Percentiles rank a stretch among this genome's conserved stretches.
These are phyloP conservation scores for Rhagoletis zephyria DNA, from an alignment of 1,140 invertebrate species.

Conservation along the genomic window DNA sequence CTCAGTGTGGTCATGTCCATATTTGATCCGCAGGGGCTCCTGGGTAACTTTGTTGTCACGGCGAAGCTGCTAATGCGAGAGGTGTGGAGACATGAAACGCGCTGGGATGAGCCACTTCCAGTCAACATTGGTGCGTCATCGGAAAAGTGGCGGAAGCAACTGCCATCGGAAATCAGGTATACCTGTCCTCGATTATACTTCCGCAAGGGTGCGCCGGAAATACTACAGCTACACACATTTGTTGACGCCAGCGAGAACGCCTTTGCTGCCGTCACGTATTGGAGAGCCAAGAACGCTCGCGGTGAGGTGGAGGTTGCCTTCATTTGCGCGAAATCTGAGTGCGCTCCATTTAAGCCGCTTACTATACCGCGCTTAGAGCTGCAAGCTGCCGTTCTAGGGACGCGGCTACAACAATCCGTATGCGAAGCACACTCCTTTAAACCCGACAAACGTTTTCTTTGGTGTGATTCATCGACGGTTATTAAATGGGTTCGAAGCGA, in stretches of 20 bases:
- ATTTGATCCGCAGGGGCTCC: too few species aligned
- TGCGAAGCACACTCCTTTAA: background rate
- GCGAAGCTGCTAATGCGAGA: too few species aligned
- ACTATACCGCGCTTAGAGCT: background rate
- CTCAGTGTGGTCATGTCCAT: too few species aligned
- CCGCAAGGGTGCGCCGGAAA: background rate
- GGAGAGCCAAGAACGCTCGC: conserved; percentile 59
- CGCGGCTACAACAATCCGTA: conserved; percentile 59
- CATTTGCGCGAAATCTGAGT: conserved; percentile 60
- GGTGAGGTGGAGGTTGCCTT: conserved; percentile 54
- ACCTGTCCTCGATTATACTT: background rate
- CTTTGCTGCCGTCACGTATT: conserved; percentile 58
- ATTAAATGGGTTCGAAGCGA: conserved; percentile 12
- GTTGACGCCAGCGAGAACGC: background rate
- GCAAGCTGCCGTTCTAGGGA: background rate
- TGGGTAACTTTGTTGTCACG: too few species aligned
- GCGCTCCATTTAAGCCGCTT: background rate
- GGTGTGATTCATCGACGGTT: background rate
- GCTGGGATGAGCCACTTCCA: too few species aligned
- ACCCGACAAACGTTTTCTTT: too few species aligned
- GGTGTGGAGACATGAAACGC: too few species aligned
- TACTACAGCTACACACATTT: conserved; percentile 18
- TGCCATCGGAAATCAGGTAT: too few species aligned
- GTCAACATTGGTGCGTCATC: too few species aligned
- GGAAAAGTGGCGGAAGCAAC: too few species aligned